phyloP scores from a whole-genome alignment of 2,113 vertebrate species.

The Hiodon alosoides region DNA sequence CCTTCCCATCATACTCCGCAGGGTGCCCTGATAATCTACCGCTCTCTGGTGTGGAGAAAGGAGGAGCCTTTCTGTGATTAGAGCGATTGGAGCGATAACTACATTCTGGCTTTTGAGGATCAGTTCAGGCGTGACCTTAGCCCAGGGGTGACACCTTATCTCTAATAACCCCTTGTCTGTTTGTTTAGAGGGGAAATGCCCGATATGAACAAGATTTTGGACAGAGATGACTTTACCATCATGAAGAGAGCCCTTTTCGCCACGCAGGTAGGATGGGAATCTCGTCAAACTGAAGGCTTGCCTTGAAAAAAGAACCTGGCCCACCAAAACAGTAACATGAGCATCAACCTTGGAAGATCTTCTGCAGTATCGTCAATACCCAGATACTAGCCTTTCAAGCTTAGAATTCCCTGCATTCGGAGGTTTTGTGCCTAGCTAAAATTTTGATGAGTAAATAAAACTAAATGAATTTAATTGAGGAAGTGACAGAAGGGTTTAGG shows the following conservation, averaged over 20 bases:
- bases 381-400: too few relatives aligned
- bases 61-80: conserved; percentile 13
- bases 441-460: too few relatives aligned
- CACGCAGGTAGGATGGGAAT: conserved; percentile 75
- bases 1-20: not conserved
- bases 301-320: too few relatives aligned
- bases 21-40: too few relatives aligned
- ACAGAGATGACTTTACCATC: conserved; percentile 87
- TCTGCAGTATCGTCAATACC: too few relatives aligned
- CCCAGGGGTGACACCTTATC: not conserved
- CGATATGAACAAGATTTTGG: conserved; percentile 86
- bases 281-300: not conserved
- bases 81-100: conserved; percentile 10
- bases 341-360: too few relatives aligned
- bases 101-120: conserved; percentile 11
- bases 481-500: too few relatives aligned
- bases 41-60: too few relatives aligned
- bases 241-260: conserved; percentile 98
- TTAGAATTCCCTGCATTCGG: too few relatives aligned
- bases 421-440: too few relatives aligned
- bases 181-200: conserved; percentile 81
- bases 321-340: too few relatives aligned
- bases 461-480: too few relatives aligned
- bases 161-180: not conserved
- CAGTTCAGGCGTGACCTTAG: conserved; percentile 5